Evolutionary conservation across 2,888 invertebrate species (phyloP), one percentile per base, ranked within the genome.

Genomic region (Acanthopleura granulata): DNA sequence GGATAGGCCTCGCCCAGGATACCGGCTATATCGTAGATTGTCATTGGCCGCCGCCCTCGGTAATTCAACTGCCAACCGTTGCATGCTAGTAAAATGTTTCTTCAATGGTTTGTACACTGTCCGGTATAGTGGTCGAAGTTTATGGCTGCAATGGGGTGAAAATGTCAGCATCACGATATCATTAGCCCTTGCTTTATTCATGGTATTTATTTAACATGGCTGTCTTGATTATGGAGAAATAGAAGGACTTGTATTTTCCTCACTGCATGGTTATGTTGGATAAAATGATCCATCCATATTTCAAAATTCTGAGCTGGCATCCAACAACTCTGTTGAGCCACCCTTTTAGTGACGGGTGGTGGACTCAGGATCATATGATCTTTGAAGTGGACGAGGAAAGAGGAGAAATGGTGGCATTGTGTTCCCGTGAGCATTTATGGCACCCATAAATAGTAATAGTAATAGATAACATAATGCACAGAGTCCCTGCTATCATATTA

Each of bases 361-460:
- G 71, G 27, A 71, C 29, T 16, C 11, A 14, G 11, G 16, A 71
- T 16, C 71, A 71, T 71, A n/a, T 29, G 40, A 15, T 71, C 71
- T 71, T 71, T 71, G 27, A 29, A 71, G 40, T 71, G 71, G 14
- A 71, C 71, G 71, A 27, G 71, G 71, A 27, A 30, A 71, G n/a
- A 71, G 15, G 27, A 71, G 18, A 18, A 71, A 71, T 15, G 71
- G 71, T 12, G 71, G 71, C 29, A 71, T n/a, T 14, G 71, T 12
- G n/a, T 71, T 71, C 29, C 71, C 71, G 11, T 16, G 16, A 71
- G 27, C 71, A n/a, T 71, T 71, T 71, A 40, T 27, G 40, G 29
- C 27, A 15, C 14, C 27, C 27, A 25, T 22, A 14, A 18, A 29
- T 29, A 14, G 14, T 71, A 71, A 11, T 22, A n/a, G n/a, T n/a